Evolutionary conservation across 2,113 vertebrate genomes (phyloP).

Genomic region (Poicephalus gulielmi): DNA sequence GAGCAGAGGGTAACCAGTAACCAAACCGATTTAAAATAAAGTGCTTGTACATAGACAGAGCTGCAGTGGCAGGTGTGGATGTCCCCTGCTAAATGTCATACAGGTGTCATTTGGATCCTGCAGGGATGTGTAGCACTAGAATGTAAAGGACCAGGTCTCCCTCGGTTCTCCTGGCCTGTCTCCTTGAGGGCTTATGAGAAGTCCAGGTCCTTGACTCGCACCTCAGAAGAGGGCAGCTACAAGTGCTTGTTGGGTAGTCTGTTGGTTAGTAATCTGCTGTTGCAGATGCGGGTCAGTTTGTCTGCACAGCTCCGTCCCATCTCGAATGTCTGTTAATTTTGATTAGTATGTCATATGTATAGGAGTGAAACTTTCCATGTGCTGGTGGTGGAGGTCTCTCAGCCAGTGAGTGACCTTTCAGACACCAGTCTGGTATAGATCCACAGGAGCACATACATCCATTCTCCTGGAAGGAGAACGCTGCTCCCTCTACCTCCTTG

Average conservation of each 20-base stretch:
- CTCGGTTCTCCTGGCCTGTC: neutral
- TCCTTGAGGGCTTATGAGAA: neutral
- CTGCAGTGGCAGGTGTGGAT: neutral
- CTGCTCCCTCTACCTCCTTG: neutral
- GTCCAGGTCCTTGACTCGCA: neutral
- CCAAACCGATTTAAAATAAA: neutral
- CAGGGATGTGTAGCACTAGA: neutral
- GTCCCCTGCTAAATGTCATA: neutral
- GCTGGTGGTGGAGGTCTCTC: neutral
- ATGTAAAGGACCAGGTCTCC: neutral
- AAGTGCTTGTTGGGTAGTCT: neutral
- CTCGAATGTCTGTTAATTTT: neutral
- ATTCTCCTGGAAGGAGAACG: neutral
- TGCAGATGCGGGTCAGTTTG: neutral
- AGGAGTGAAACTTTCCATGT: neutral
- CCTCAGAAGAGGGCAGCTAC: neutral
- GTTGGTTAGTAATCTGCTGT: neutral
- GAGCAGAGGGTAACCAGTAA: neutral
- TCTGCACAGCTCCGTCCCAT: neutral
- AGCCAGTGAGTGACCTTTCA: neutral
- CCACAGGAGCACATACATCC: neutral
- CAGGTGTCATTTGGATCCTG: neutral
- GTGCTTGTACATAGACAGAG: neutral
- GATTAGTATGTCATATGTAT: neutral
- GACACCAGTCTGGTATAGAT: neutral